Conservation (phyloP, 30 jellyfish, hydroid and myxozoan species). For the Chironex yamaguchii region DNA sequence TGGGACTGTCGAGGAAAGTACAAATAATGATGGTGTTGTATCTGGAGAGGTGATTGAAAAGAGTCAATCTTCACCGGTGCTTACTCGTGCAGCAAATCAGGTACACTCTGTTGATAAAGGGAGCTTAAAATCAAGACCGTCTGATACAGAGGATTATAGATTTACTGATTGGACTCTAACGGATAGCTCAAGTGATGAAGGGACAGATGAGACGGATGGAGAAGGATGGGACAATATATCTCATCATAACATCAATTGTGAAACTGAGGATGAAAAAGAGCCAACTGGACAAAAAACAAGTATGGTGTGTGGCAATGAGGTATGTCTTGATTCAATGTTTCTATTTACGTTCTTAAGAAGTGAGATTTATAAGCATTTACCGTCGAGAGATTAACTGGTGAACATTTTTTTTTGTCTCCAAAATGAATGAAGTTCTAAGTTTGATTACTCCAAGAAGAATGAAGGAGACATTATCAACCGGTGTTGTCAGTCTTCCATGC, state of each 20-base stretch:
- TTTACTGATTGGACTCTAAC: not conserved
- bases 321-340: slow-evolving; percentile 1
- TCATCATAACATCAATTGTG: slow-evolving; percentile 65
- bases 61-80: not conserved
- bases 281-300: slow-evolving; percentile 77
- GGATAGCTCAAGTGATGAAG: not conserved
- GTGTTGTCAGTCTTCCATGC: no score
- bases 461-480: no score
- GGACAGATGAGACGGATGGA: slow-evolving; percentile 55
- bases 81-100: no score
- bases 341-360: not conserved
- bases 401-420: no score
- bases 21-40: not conserved
- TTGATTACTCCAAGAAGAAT: no score
- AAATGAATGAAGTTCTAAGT: no score
- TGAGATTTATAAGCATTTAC: no score
- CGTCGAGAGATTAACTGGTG: no score
- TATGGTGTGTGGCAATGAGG: slow-evolving; percentile 76
- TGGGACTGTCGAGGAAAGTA: not conserved
- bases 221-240: slow-evolving; percentile 96
- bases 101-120: no score
- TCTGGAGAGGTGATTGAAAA: not conserved
- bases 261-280: slow-evolving; percentile 45
- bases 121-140: not conserved
- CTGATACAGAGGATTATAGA: not conserved